Evolutionary conservation across 2,888 invertebrate species (phyloP), one percentile per base, ranked within the genome.

Genomic region (Tipula helvola): DNA sequence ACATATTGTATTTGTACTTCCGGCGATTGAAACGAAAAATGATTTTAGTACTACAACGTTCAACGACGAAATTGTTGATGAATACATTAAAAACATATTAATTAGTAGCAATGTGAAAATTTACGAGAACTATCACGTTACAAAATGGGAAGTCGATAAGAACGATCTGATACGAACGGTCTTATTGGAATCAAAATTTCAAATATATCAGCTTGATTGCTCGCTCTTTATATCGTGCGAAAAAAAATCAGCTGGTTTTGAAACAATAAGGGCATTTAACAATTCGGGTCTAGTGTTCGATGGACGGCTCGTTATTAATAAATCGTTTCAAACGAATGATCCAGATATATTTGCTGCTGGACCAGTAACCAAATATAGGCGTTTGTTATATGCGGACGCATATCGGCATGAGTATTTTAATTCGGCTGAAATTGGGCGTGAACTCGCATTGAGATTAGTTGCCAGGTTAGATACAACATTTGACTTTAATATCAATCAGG

Each of bases 301-400:
- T 88, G 94, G 94, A 0, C 93, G 93, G 0, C 88, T 96, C 86
- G 93, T 95, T 1, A 94, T 96, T 83, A 93, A 94, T 87, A 91
- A 92, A 0, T 90, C 92, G 86, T 95, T 93, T 88, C 92, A 93
- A 85, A 96, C 95, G 0, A 95, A 94, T 89, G 95, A 95, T 89
- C 93, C 93, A 0, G 90, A 90, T 87, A 94, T 96, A 87, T 94
- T 92, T 89, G 95, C 93, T 0, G 95, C 94, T 2, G 96, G 96
- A 0, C 92, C 94, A 0, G 91, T 94, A 87, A 94, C 94, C 3
- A 93, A 93, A 87, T 95, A 95, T 89, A 93, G 94, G 0, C 91
- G 93, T 10, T 92, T 92, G n/a, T 92, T 94, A 88, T 92, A 93
- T 89, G 94, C 94, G 0, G 91, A 92, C 1, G 89, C 91, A 13